Conservation (phyloP, 2,113 vertebrate genomes). For the Myotis davidii region DNA sequence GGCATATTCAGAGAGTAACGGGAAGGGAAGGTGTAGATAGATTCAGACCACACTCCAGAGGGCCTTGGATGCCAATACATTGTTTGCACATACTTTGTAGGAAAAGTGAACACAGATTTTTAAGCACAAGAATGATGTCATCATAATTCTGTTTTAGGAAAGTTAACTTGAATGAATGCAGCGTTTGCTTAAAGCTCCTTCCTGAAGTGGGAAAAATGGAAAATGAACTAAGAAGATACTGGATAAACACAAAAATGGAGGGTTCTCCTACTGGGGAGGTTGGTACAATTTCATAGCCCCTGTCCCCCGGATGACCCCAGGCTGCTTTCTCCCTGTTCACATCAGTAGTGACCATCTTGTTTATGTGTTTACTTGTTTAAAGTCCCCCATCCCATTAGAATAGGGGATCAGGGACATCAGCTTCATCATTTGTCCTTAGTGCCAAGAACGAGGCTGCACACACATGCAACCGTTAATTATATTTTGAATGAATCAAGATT, state of each 20-base stretch:
- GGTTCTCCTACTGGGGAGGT: neutral
- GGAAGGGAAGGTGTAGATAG: neutral
- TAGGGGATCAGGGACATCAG: neutral
- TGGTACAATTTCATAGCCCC: rapidly evolving
- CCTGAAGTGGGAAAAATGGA: neutral
- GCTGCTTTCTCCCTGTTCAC: neutral
- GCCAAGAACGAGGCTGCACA: neutral
- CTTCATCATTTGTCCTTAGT: neutral
- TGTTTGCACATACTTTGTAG: neutral
- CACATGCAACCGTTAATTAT: neutral
- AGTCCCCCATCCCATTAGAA: neutral
- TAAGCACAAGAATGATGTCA: neutral
- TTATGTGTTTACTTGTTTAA: neutral
- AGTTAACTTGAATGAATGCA: neutral
- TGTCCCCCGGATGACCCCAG: rapidly evolving
- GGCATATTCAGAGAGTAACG: rapidly evolving
- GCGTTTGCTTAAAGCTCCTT: neutral
- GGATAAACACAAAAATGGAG: neutral
- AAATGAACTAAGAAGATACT: neutral
- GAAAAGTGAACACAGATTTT: neutral
- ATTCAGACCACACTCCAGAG: neutral
- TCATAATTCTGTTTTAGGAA: neutral
- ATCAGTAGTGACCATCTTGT: neutral
- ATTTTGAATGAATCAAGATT: neutral
- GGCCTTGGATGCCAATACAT: rapidly evolving